These are phyloP conservation scores for Metaphire vulgaris DNA, from an alignment of 1,140 invertebrate genomes.

Conservation along the genomic window DNA sequence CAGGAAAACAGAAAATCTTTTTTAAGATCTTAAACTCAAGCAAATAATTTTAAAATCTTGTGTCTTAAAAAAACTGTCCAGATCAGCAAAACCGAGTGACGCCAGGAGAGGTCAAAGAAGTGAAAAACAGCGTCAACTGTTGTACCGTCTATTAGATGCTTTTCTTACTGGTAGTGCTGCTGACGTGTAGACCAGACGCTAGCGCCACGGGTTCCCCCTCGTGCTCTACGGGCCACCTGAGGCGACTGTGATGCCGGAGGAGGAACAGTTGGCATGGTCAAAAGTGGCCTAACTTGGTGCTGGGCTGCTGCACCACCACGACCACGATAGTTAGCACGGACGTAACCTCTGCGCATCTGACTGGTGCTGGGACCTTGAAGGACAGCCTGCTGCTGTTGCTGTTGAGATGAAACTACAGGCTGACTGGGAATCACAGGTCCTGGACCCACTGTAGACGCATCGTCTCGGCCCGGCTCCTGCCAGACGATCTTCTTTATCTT, in stretches of 20 bases:
- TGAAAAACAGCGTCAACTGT: too few species aligned
- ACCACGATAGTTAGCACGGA: background rate
- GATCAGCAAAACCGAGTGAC: too few species aligned
- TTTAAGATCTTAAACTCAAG: too few species aligned
- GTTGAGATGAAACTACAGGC: background rate
- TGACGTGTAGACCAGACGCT: background rate
- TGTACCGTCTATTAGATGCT: too few species aligned
- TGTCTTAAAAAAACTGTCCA: too few species aligned
- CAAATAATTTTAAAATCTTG: too few species aligned
- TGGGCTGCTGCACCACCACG: background rate
- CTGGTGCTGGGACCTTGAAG: background rate
- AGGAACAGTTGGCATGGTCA: background rate
- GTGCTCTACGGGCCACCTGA: background rate
- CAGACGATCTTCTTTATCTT: background rate
- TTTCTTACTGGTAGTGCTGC: background rate
- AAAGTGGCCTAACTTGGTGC: background rate
- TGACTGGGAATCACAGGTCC: too few species aligned
- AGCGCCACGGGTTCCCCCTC: background rate
- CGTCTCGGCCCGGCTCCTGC: background rate
- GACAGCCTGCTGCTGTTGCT: background rate
- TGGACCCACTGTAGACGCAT: background rate
- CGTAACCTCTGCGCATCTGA: background rate
- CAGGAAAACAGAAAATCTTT: too few species aligned
- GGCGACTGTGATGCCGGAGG: background rate
- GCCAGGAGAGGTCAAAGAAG: too few species aligned